phyloP scores from a whole-genome alignment of 2,113 vertebrate species.

The Cisticola juncidis region DNA sequence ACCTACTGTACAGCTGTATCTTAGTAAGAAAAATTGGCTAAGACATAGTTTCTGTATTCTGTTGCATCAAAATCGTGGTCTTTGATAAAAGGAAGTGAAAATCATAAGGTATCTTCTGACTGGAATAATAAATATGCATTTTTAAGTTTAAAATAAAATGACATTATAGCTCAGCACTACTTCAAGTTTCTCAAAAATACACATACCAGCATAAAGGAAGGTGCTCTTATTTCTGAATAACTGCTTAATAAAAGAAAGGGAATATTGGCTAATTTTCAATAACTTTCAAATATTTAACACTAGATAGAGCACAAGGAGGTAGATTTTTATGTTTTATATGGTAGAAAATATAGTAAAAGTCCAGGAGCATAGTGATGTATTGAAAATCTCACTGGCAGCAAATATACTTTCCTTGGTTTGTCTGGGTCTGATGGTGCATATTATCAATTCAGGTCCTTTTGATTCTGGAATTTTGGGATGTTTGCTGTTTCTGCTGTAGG shows the following conservation, averaged over 20 bases:
- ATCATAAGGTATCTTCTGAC: not conserved
- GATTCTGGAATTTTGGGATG: not conserved
- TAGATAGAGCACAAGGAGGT: not conserved
- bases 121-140: not conserved
- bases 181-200: not conserved
- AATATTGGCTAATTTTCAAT: not conserved
- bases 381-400: not conserved
- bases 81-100: not conserved
- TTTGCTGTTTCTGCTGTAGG: slow-evolving; percentile 4
- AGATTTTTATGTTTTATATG: not conserved
- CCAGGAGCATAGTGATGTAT: not conserved
- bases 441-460: not conserved
- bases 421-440: not conserved
- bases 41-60: not conserved
- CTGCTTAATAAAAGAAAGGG: not conserved
- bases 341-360: not conserved
- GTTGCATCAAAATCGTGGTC: not conserved
- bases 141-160: not conserved
- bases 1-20: not conserved
- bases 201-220: not conserved
- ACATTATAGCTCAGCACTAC: not conserved
- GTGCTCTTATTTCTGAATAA: not conserved
- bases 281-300: not conserved
- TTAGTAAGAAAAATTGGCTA: not conserved
- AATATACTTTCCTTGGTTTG: not conserved